These are phyloP conservation scores for Psittacula echo DNA, from an alignment of 2,797 vertebrate species.

Conservation along the genomic window DNA sequence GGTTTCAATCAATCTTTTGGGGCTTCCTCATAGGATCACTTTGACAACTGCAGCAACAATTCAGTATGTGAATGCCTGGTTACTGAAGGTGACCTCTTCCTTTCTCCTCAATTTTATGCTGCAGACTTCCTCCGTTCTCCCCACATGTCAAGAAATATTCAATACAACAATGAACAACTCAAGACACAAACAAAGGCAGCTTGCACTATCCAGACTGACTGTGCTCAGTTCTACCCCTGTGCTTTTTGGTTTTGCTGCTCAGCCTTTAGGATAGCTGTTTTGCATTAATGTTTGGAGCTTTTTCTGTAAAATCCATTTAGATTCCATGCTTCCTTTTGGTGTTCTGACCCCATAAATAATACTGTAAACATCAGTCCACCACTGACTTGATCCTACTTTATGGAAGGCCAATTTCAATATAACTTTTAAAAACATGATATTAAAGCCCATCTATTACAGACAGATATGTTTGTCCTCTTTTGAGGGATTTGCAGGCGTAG, in stretches of 20 bases:
- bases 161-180: background rate
- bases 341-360: background rate
- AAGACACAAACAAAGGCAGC: background rate
- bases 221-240: background rate
- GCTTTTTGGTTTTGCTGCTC: background rate
- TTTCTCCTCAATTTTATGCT: background rate
- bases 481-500: background rate
- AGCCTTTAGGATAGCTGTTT: background rate
- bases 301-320: background rate
- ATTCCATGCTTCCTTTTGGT: background rate
- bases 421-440: background rate
- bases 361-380: background rate
- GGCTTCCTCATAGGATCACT: background rate
- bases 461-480: background rate
- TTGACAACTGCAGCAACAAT: background rate
- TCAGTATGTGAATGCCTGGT: background rate
- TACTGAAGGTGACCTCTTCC: background rate
- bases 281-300: background rate
- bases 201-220: background rate
- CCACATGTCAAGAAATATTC: background rate
- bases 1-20: background rate
- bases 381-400: rapidly evolving
- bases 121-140: background rate
- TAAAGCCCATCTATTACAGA: background rate
- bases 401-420: background rate